Evolutionary conservation across 2,888 invertebrate genomes (phyloP).

Genomic region (Choreutis nemorana): DNA sequence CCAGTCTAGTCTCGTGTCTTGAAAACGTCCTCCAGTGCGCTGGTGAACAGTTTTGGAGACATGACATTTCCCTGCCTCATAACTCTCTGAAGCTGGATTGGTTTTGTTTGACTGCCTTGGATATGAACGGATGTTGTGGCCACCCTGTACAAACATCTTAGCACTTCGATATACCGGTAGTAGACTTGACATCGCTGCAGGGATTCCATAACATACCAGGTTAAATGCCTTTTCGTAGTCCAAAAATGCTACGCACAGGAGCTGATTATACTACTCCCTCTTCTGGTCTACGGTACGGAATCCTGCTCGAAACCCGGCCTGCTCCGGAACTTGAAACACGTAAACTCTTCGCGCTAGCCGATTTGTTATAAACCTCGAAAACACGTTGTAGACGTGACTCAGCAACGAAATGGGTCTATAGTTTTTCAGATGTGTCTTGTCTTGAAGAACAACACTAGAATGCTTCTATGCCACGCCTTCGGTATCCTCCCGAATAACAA

Average conservation of each 20-base stretch:
- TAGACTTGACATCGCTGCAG: constrained; percentile 9
- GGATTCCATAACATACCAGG: constrained; percentile 11
- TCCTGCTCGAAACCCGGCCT: not conserved
- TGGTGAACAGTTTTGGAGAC: too few species aligned
- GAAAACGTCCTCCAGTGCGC: not conserved
- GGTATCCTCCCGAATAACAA: too few species aligned
- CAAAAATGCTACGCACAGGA: constrained; percentile 9
- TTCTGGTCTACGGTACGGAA: too few species aligned
- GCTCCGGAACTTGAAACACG: not conserved
- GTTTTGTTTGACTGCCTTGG: too few species aligned
- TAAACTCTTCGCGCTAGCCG: not conserved
- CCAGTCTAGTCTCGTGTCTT: not conserved
- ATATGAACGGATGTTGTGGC: too few species aligned
- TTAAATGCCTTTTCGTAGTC: constrained; percentile 12
- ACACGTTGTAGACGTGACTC: constrained; percentile 3
- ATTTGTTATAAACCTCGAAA: not conserved
- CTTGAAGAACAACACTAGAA: too few species aligned
- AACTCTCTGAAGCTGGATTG: too few species aligned
- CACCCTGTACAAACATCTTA: constrained; percentile 4
- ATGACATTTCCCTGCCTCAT: too few species aligned
- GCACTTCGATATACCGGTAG: constrained; percentile 8
- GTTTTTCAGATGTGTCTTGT: too few species aligned
- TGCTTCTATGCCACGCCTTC: too few species aligned
- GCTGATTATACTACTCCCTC: constrained; percentile 4
- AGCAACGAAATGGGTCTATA: not conserved